These are phyloP conservation scores for Nasonia longicornis DNA, from an alignment of 1,140 invertebrate species.

Conservation along the genomic window DNA sequence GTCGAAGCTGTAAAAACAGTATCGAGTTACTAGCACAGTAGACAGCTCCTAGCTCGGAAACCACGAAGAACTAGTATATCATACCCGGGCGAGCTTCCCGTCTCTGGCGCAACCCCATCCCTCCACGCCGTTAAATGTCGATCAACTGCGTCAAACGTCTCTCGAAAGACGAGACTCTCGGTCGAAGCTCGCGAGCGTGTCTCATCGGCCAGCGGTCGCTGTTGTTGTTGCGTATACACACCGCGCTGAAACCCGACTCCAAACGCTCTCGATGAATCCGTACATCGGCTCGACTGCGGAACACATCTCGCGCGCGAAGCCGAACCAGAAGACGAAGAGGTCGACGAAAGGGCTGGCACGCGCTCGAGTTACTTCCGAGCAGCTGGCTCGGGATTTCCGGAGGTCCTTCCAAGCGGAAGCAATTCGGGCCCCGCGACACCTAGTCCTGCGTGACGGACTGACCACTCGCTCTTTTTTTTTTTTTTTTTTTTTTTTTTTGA, in stretches of 20 bases:
- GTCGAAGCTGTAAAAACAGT: background rate
- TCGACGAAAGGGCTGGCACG: background rate
- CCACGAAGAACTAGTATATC: background rate
- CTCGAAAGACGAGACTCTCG: slow-evolving; percentile 4
- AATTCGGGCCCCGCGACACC: slow-evolving; percentile 8
- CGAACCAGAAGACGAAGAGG: background rate
- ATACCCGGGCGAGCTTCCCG: slow-evolving; percentile 4
- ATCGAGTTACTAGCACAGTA: background rate
- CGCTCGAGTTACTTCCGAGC: slow-evolving; percentile 14
- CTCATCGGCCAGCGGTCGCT: background rate
- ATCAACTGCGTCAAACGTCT: background rate
- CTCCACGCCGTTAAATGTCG: slow-evolving; percentile 10
- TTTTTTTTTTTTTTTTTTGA: background rate
- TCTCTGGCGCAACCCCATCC: too few species aligned
- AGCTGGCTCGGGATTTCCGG: slow-evolving; percentile 20
- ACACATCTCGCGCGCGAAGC: background rate
- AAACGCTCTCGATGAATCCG: background rate
- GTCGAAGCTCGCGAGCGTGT: too few species aligned
- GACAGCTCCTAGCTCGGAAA: background rate
- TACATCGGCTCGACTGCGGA: background rate
- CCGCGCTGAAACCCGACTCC: background rate
- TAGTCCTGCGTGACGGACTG: background rate
- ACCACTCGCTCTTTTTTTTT: background rate
- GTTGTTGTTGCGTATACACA: background rate
- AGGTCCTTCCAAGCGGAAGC: slow-evolving; percentile 2